These are phyloP conservation scores for Cordilura impudica DNA, from an alignment of 2,888 invertebrate genomes.

Conservation along the genomic window DNA sequence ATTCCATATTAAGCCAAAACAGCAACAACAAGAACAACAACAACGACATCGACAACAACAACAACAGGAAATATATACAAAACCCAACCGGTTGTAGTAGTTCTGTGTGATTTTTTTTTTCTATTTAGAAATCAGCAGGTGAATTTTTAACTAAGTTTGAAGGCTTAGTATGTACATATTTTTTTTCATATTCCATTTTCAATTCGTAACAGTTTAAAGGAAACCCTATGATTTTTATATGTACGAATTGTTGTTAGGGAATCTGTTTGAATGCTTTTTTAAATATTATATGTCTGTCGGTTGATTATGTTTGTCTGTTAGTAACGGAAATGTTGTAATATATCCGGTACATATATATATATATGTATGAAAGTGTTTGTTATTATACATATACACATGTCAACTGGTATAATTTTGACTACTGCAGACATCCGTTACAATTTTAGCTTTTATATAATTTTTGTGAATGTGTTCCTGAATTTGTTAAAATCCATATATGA, in stretches of 20 bases:
- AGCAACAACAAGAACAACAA: slow-evolving; percentile 21
- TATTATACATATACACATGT: background rate
- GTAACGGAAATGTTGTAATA: slow-evolving; percentile 60
- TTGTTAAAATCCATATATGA: background rate
- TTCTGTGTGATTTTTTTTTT: background rate
- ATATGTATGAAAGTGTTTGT: background rate
- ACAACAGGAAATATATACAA: background rate
- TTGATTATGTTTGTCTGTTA: slow-evolving; percentile 4
- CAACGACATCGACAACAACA: background rate
- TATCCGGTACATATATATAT: slow-evolving; percentile 45
- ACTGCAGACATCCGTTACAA: slow-evolving; percentile 38
- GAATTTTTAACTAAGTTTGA: slow-evolving; percentile 38
- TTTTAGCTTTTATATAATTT: slow-evolving; percentile 22
- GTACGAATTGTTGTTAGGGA: background rate
- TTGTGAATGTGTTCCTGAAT: background rate
- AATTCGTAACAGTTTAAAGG: slow-evolving; percentile 40
- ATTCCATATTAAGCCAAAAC: slow-evolving; percentile 24
- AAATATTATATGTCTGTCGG: background rate
- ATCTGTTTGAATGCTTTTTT: slow-evolving; percentile 1
- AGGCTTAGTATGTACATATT: background rate
- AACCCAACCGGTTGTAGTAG: slow-evolving; percentile 23
- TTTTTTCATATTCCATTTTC: slow-evolving; percentile 17
- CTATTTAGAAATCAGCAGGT: slow-evolving; percentile 46
- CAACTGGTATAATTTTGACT: slow-evolving; percentile 12
- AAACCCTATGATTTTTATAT: slow-evolving; percentile 45